phyloP scores from a whole-genome alignment of 2,888 invertebrate species.

The Patella caerulea region DNA sequence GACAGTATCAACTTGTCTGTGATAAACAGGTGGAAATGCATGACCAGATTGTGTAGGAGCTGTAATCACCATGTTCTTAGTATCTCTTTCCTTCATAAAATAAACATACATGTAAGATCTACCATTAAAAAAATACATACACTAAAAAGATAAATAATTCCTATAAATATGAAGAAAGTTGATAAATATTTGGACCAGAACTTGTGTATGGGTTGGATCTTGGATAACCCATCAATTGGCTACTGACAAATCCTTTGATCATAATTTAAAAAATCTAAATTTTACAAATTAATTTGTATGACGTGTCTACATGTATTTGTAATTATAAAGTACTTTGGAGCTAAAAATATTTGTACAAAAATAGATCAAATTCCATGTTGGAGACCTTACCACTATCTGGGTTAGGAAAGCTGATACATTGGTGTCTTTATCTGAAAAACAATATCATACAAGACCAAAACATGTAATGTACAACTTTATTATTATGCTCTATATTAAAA shows the following conservation, averaged over 20 bases:
- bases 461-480: no score
- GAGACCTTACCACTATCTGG: conserved; percentile 63
- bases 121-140: conserved; percentile 9
- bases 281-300: no score
- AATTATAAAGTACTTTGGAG: background rate
- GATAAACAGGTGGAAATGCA: conserved; percentile 39
- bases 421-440: conserved; percentile 54
- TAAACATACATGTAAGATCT: background rate
- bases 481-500: no score
- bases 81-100: conserved; percentile 56
- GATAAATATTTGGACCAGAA: background rate
- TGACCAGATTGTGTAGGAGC: conserved; percentile 35
- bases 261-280: no score
- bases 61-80: conserved; percentile 41
- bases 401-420: conserved; percentile 59
- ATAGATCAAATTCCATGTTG: background rate
- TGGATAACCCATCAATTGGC: background rate
- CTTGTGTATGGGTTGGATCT: background rate
- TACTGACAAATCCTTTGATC: no score
- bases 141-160: conserved; percentile 5
- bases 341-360: background rate
- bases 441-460: background rate
- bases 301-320: no score
- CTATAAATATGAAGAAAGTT: background rate
- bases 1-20: conserved; percentile 16